These are phyloP conservation scores for Pseudorasbora parva DNA, from an alignment of 2,113 vertebrate species.

Conservation along the genomic window DNA sequence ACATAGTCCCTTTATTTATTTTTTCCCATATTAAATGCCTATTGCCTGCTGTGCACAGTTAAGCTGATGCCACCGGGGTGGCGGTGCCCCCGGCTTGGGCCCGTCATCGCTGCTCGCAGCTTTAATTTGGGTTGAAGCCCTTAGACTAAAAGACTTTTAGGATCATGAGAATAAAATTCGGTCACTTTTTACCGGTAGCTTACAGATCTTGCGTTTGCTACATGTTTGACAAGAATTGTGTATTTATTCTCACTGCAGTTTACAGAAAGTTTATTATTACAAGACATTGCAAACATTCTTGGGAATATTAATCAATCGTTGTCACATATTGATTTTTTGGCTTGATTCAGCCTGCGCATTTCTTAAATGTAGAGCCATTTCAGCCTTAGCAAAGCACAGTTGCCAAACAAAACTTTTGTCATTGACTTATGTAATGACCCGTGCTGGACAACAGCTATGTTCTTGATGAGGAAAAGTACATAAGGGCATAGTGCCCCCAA, in stretches of 20 bases:
- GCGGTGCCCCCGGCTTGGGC: too few species aligned
- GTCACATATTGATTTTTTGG: slow-evolving; percentile 4
- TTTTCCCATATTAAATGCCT: too few species aligned
- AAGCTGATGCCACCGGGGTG: too few species aligned
- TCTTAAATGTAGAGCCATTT: background rate
- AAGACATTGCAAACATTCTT: slow-evolving; percentile 11
- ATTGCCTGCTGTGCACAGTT: too few species aligned
- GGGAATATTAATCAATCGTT: background rate
- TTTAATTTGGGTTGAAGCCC: too few species aligned
- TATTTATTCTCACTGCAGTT: slow-evolving; percentile 27
- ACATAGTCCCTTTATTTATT: too few species aligned
- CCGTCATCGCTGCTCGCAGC: too few species aligned
- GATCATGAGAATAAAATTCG: background rate
- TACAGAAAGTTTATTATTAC: background rate
- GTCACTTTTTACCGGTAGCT: background rate
- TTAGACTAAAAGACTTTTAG: background rate
- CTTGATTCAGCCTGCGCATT: background rate
- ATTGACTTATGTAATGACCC: slow-evolving; percentile 27
- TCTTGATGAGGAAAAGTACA: slow-evolving; percentile 42
- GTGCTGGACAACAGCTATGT: slow-evolving; percentile 14
- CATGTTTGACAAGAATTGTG: background rate
- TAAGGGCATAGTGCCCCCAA: slow-evolving; percentile 57
- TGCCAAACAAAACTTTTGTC: slow-evolving; percentile 2
- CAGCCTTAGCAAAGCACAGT: background rate
- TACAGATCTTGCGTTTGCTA: background rate